These are phyloP conservation scores for Drosophila kepulauana DNA, from an alignment of 1,140 invertebrate species.

Conservation along the genomic window DNA sequence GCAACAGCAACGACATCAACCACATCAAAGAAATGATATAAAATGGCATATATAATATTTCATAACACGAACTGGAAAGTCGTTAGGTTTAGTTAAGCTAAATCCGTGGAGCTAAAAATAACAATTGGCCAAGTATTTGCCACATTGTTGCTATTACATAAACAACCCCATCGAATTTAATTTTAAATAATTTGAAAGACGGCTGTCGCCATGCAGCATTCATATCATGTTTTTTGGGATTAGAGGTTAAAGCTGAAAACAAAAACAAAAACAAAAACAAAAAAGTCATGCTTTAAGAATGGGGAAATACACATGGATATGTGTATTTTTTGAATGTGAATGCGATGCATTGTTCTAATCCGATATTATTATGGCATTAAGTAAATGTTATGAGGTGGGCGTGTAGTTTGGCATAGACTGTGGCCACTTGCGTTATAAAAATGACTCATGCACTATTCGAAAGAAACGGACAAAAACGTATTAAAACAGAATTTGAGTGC, in stretches of 20 bases:
- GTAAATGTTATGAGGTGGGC: constrained; percentile 21
- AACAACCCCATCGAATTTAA: neutral
- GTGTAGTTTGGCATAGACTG: constrained; percentile 4
- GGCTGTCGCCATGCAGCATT: no score
- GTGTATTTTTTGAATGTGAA: neutral
- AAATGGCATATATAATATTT: constrained; percentile 51
- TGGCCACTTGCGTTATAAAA: neutral
- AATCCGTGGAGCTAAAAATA: constrained; percentile 27
- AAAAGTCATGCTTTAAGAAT: constrained; percentile 3
- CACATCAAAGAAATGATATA: constrained; percentile 52
- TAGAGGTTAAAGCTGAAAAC: neutral
- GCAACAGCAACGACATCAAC: constrained; percentile 22
- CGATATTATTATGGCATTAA: constrained; percentile 5
- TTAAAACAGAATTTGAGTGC: constrained; percentile 31
- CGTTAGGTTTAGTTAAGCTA: constrained; percentile 41
- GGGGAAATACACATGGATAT: constrained; percentile 1
- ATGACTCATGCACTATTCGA: constrained; percentile 27
- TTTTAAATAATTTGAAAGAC: neutral
- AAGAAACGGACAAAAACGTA: constrained; percentile 10
- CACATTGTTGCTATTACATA: constrained; percentile 5
- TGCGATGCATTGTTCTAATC: constrained; percentile 6
- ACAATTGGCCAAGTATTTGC: constrained; percentile 32
- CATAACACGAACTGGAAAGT: constrained; percentile 38
- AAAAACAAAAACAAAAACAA: neutral
- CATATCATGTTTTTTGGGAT: neutral